Percentiles rank a stretch among this genome's conserved stretches.
Conservation (phyloP, 2,113 vertebrate species). For the Podiceps cristatus region DNA sequence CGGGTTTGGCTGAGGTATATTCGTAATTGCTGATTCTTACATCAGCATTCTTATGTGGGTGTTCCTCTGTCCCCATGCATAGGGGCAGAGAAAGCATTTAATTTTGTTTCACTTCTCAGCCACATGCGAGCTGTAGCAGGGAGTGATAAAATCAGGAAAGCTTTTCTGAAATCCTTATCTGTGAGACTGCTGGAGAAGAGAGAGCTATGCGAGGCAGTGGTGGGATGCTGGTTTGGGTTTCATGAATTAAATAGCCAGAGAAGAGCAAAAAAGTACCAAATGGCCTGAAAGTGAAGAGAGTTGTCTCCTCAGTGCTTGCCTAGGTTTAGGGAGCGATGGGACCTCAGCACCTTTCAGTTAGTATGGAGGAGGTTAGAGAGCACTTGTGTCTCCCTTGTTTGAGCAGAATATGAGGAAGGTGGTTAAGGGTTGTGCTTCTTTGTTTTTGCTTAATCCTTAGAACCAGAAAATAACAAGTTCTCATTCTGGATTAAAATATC, state of each 20-base stretch:
- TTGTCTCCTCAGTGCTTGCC: not conserved
- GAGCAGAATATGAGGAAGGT: not conserved
- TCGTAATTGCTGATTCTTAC: slow-evolving; percentile 9
- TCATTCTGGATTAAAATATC: not conserved
- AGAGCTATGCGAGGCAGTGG: not conserved
- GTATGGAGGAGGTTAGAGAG: not conserved
- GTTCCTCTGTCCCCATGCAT: not conserved
- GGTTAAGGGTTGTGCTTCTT: not conserved
- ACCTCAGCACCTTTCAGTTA: not conserved
- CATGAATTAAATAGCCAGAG: not conserved
- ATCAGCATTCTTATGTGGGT: not conserved
- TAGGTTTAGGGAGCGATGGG: not conserved
- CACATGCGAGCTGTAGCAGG: not conserved
- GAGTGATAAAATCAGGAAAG: not conserved
- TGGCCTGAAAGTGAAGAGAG: not conserved
- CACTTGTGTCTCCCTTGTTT: not conserved
- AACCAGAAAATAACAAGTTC: not conserved
- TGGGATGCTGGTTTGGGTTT: not conserved
- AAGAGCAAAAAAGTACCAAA: not conserved
- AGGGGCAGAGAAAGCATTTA: slow-evolving; percentile 1
- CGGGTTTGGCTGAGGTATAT: not conserved
- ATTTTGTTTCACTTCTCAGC: slow-evolving; percentile 7
- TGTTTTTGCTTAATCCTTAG: not conserved
- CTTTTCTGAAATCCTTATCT: not conserved
- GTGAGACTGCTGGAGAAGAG: not conserved